These are phyloP conservation scores for Pseudomyrmex cubaensis DNA, from an alignment of 1,140 invertebrate species.

Conservation along the genomic window DNA sequence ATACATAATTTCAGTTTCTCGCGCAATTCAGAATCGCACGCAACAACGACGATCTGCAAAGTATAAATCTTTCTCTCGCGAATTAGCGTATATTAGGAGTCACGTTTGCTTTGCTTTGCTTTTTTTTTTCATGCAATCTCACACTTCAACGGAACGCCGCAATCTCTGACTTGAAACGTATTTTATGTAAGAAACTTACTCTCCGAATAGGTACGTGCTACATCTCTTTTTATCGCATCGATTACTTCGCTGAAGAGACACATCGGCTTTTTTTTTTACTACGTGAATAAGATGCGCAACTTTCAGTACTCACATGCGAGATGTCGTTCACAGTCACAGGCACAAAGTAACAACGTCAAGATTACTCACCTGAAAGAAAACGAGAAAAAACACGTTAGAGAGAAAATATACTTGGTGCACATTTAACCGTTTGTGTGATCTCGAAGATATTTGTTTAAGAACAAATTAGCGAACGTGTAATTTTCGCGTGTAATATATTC, in stretches of 20 bases:
- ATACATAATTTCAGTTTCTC: neutral
- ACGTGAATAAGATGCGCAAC: neutral
- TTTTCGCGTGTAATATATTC: no score
- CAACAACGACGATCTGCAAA: no score
- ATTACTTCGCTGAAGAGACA: slow-evolving; percentile 40
- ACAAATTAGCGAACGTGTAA: no score
- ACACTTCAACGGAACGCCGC: neutral
- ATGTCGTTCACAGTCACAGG: slow-evolving; percentile 13
- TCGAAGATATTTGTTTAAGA: no score
- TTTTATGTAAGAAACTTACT: neutral
- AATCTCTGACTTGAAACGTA: neutral
- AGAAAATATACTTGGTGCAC: neutral
- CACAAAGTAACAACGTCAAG: slow-evolving; percentile 40
- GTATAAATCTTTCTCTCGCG: no score
- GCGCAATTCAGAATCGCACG: neutral
- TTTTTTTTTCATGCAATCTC: no score
- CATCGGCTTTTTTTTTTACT: slow-evolving; percentile 13
- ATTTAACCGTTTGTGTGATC: no score
- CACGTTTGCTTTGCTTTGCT: no score
- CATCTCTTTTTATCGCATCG: slow-evolving; percentile 10
- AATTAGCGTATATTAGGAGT: no score
- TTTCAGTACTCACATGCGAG: slow-evolving; percentile 36
- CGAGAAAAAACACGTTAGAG: neutral
- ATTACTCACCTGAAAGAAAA: slow-evolving; percentile 79
- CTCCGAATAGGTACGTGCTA: slow-evolving; percentile 11